Percentiles rank a stretch among this genome's conserved stretches.
Evolutionary conservation across 2,797 vertebrate species (phyloP).

Genomic region (Falco naumanni): DNA sequence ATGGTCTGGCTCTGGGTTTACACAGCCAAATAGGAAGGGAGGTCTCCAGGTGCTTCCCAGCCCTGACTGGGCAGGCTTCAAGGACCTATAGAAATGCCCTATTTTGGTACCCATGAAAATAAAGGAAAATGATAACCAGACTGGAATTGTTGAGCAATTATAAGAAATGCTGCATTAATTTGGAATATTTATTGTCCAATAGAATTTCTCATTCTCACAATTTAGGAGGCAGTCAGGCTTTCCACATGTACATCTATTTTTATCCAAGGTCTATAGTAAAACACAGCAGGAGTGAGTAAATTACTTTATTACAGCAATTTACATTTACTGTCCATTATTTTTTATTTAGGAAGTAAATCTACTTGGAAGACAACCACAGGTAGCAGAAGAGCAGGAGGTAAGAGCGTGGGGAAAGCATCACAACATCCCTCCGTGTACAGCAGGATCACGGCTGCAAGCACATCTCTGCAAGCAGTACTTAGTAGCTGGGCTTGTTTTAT

Average conservation of each 20-base stretch:
- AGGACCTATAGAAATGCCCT: neutral
- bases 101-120: neutral
- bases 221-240: neutral
- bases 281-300: neutral
- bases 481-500: neutral
- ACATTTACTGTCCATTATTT: neutral
- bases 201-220: neutral
- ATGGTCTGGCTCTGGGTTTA: neutral
- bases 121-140: neutral
- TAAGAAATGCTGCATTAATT: neutral
- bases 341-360: neutral
- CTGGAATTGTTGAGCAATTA: neutral
- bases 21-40: neutral
- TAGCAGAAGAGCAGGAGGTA: neutral
- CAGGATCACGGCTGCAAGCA: neutral
- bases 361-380: neutral
- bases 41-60: neutral
- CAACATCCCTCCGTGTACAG: rapidly evolving
- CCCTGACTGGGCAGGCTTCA: rapidly evolving
- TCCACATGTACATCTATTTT: neutral
- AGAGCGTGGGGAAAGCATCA: neutral
- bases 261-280: neutral
- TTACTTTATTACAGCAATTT: neutral
- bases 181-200: neutral
- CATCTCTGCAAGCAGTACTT: neutral